Evolutionary conservation across 2,888 invertebrate genomes (phyloP).

Genomic region (Eurytoma adleriae): DNA sequence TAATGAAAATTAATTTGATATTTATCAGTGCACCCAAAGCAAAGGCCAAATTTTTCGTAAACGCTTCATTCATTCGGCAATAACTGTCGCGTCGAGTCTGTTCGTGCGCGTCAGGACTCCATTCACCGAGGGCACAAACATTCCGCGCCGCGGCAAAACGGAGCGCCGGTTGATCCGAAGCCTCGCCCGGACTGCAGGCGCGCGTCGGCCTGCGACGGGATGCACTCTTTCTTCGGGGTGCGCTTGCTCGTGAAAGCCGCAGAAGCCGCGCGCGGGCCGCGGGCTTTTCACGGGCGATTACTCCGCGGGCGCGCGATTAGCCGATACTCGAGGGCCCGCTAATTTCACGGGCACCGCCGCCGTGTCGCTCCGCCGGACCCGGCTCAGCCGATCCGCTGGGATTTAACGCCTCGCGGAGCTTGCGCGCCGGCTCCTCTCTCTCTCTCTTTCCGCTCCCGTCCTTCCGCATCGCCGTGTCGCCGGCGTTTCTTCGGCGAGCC

Average conservation of each 20-base stretch:
- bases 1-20: too few relatives aligned
- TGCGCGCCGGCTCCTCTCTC: constrained; percentile 1
- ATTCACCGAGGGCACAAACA: too few relatives aligned
- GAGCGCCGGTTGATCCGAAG: too few relatives aligned
- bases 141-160: too few relatives aligned
- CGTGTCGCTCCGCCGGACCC: constrained; percentile 64
- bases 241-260: constrained; percentile 27
- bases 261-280: neutral
- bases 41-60: too few relatives aligned
- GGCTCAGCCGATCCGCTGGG: constrained; percentile 67
- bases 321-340: constrained; percentile 63
- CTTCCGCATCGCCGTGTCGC: constrained; percentile 2
- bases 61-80: too few relatives aligned
- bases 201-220: too few relatives aligned
- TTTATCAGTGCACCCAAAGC: too few relatives aligned
- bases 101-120: too few relatives aligned
- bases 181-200: too few relatives aligned
- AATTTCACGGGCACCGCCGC: constrained; percentile 60
- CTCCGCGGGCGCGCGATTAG: constrained; percentile 57
- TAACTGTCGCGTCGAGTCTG: too few relatives aligned
- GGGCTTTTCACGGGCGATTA: constrained; percentile 59
- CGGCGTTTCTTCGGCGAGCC: too few relatives aligned
- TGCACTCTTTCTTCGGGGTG: constrained; percentile 13
- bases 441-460: constrained; percentile 3
- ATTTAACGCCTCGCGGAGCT: constrained; percentile 73